phyloP scores from a whole-genome alignment of 2,888 invertebrate genomes.

The Brachyptera putata region DNA sequence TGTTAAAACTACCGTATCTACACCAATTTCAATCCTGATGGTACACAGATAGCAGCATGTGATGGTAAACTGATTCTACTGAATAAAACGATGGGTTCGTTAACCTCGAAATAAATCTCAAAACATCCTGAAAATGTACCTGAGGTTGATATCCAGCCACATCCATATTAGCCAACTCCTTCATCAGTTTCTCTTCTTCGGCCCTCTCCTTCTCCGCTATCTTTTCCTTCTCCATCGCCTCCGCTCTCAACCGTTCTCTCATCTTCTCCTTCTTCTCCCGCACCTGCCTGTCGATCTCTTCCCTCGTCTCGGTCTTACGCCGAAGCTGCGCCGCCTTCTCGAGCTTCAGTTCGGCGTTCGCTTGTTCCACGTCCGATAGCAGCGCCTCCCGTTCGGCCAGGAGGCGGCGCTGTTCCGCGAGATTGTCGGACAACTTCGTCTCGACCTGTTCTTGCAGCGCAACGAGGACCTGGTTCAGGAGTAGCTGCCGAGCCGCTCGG shows the following conservation, averaged over 20 bases:
- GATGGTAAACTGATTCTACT: no score
- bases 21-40: no score
- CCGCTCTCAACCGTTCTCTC: constrained; percentile 4
- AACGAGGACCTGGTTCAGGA: constrained; percentile 29
- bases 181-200: constrained; percentile 24
- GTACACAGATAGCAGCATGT: no score
- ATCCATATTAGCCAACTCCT: constrained; percentile 25
- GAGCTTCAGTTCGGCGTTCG: constrained; percentile 25
- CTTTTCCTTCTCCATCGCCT: constrained; percentile 16
- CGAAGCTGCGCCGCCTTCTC: constrained; percentile 13
- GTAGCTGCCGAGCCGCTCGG: constrained; percentile 25
- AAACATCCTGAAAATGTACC: no score
- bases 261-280: constrained; percentile 22
- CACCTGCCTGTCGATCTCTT: constrained; percentile 24
- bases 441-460: constrained; percentile 16
- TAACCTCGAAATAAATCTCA: no score
- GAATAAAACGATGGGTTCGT: no score
- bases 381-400: constrained; percentile 23
- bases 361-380: constrained; percentile 19
- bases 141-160: constrained; percentile 21
- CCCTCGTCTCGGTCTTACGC: constrained; percentile 21
- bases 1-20: no score
- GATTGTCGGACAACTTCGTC: constrained; percentile 27
- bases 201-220: constrained; percentile 13
- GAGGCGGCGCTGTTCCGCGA: constrained; percentile 25